A percentile compares a stretch with the other conserved stretches of the same genome.
phyloP scores from a whole-genome alignment of 2,888 invertebrate species.

The Lysandra bellargus region DNA sequence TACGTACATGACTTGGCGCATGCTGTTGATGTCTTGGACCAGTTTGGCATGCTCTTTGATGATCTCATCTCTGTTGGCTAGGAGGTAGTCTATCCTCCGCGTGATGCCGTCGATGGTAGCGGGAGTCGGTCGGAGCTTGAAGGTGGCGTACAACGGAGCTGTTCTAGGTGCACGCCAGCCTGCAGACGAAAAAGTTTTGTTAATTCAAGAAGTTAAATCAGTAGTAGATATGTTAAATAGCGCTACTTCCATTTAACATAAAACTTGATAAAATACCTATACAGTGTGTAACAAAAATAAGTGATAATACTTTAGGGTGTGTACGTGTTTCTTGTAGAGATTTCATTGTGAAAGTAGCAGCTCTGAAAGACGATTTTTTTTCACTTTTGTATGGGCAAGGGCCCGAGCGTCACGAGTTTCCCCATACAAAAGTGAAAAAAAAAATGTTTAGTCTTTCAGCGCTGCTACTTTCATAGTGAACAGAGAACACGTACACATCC shows the following conservation, averaged over 20 bases:
- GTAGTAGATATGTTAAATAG: neutral
- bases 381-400: too few relatives aligned
- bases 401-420: too few relatives aligned
- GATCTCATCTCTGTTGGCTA: slow-evolving; percentile 55
- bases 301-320: too few relatives aligned
- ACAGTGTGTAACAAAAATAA: too few relatives aligned
- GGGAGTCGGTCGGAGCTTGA: slow-evolving; percentile 41
- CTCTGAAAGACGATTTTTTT: too few relatives aligned
- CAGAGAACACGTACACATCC: too few relatives aligned
- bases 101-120: slow-evolving; percentile 37
- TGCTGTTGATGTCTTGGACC: slow-evolving; percentile 71
- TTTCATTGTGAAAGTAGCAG: too few relatives aligned
- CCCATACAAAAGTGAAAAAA: too few relatives aligned
- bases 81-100: slow-evolving; percentile 49
- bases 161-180: slow-evolving; percentile 47
- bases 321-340: too few relatives aligned
- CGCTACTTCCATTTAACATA: neutral
- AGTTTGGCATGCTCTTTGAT: slow-evolving; percentile 72
- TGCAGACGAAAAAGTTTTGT: slow-evolving; percentile 35
- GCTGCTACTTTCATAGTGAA: too few relatives aligned
- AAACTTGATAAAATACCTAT: neutral
- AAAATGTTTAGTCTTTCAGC: too few relatives aligned
- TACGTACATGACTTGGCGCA: slow-evolving; percentile 63
- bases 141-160: slow-evolving; percentile 41
- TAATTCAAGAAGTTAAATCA: neutral